phyloP scores from a whole-genome alignment of 2,113 vertebrate species.

The Chloebia gouldiae region DNA sequence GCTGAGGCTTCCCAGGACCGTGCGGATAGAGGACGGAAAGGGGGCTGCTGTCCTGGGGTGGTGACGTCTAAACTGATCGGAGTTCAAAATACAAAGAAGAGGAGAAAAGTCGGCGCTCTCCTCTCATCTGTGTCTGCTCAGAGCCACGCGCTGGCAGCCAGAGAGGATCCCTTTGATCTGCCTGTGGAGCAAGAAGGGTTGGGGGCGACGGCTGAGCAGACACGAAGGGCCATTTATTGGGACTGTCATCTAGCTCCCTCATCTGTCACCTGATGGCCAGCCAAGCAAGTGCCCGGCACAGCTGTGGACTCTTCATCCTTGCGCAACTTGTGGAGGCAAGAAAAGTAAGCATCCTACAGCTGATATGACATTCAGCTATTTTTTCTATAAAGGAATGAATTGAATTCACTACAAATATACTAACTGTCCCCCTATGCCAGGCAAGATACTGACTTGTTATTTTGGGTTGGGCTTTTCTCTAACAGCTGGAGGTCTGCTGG shows the following conservation, averaged over 20 bases:
- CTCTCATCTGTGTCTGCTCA: neutral
- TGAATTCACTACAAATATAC: constrained; percentile 16
- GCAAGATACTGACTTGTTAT: neutral
- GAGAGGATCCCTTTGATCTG: constrained; percentile 24
- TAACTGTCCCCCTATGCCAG: neutral
- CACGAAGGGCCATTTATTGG: constrained; percentile 6
- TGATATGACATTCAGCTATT: constrained; percentile 14
- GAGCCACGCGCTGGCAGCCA: constrained; percentile 25
- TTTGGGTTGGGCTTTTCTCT: neutral
- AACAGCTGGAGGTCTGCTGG: constrained; percentile 27
- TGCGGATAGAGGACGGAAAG: constrained; percentile 6
- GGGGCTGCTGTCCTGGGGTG: constrained; percentile 3
- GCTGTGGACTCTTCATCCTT: neutral
- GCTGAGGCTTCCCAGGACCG: constrained; percentile 30
- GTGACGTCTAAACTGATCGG: neutral
- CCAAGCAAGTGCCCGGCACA: neutral
- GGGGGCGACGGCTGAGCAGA: neutral
- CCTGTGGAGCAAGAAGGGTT: neutral
- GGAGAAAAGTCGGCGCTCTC: neutral
- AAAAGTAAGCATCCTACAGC: constrained; percentile 54
- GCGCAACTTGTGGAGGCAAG: neutral
- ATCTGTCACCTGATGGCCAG: constrained; percentile 60
- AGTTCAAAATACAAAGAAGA: neutral
- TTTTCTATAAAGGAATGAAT: constrained; percentile 20
- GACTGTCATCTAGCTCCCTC: constrained; percentile 28